Evolutionary conservation across 1,140 invertebrate genomes (phyloP).

Genomic region (Pachyrhynchus sulphureomaculatus): DNA sequence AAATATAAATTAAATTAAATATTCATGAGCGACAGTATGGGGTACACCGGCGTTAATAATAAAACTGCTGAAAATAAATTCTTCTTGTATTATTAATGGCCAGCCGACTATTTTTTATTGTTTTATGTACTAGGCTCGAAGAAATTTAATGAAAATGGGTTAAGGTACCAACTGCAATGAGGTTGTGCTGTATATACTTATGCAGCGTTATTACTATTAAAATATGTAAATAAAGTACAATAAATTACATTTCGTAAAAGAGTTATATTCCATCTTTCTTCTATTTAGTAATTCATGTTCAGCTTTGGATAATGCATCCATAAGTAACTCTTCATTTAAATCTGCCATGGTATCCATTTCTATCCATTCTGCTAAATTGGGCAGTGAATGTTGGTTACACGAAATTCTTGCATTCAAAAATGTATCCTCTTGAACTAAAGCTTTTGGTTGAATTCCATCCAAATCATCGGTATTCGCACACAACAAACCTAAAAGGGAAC

Average conservation of each 20-base stretch:
- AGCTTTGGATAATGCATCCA: slow-evolving; percentile 71
- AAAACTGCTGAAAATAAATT: too few species aligned
- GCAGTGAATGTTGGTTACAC: slow-evolving; percentile 68
- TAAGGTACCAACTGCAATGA: too few species aligned
- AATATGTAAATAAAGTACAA: too few species aligned
- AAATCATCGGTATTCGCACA: slow-evolving; percentile 78
- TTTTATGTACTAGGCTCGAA: too few species aligned
- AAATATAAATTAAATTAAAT: too few species aligned
- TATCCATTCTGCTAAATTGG: slow-evolving; percentile 66
- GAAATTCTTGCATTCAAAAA: slow-evolving; percentile 82
- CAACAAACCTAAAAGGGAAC: slow-evolving; percentile 59
- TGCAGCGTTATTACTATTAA: too few species aligned
- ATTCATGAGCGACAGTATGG: too few species aligned
- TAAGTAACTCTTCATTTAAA: slow-evolving; percentile 57
- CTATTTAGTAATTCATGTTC: slow-evolving; percentile 70
- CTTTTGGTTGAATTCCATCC: slow-evolving; percentile 72
- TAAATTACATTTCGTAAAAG: slow-evolving; percentile 69
- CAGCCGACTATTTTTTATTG: too few species aligned
- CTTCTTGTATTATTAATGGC: too few species aligned
- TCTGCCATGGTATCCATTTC: slow-evolving; percentile 57
- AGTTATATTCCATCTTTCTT: slow-evolving; percentile 73
- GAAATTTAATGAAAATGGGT: too few species aligned
- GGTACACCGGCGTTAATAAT: too few species aligned
- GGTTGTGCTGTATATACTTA: too few species aligned
- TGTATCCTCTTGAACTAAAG: slow-evolving; percentile 83